These are phyloP conservation scores for Micromussa lordhowensis DNA, from an alignment of 92 coral and sea anemone species.

Conservation along the genomic window DNA sequence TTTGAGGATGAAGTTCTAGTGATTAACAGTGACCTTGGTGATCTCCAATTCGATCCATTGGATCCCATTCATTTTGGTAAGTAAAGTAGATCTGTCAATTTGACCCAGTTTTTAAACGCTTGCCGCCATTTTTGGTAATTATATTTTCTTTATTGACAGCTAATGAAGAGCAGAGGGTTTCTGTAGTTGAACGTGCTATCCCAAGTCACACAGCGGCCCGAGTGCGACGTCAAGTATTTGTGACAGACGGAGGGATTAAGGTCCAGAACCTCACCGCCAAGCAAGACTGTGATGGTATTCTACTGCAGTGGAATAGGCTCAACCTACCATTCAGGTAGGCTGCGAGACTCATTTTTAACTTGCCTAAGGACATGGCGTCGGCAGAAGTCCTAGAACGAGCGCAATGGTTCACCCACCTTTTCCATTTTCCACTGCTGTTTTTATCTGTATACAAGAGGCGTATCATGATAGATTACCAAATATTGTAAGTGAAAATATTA, in stretches of 20 bases:
- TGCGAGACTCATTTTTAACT: too few species aligned
- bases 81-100: not conserved
- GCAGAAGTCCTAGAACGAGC: too few species aligned
- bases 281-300: constrained; percentile 91
- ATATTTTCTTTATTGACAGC: not conserved
- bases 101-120: not conserved
- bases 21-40: constrained; percentile 16
- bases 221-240: constrained; percentile 37
- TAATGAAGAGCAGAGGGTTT: not conserved
- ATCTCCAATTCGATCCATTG: not conserved
- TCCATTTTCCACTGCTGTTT: too few species aligned
- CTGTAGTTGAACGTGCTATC: constrained; percentile 11
- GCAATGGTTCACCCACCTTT: too few species aligned
- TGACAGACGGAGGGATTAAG: not conserved
- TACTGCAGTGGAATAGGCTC: constrained; percentile 72
- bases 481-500: too few species aligned
- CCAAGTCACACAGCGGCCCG: constrained; percentile 40
- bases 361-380: too few species aligned
- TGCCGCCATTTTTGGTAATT: not conserved
- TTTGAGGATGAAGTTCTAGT: not conserved
- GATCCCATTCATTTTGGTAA: constrained; percentile 2
- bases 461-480: too few species aligned
- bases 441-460: too few species aligned
- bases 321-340: constrained; percentile 85
- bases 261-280: constrained; percentile 76